phyloP scores from a whole-genome alignment of 2,888 invertebrate genomes.

The Drosophila lacicola region DNA sequence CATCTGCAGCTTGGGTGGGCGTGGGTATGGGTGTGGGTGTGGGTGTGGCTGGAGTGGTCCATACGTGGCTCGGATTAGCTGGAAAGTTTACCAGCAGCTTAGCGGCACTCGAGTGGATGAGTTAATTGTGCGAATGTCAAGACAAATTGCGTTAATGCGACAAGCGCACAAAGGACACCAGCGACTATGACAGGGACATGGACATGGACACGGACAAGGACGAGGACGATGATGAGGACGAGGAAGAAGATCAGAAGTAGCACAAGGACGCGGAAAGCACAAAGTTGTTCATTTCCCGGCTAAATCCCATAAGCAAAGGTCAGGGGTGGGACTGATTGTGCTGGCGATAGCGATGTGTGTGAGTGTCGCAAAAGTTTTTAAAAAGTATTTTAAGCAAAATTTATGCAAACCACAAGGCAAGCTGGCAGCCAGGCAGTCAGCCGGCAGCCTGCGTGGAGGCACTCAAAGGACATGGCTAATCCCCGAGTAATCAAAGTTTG shows the following conservation, averaged over 20 bases:
- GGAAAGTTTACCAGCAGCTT: constrained; percentile 65
- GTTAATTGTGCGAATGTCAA: constrained; percentile 82
- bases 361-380: constrained; percentile 75
- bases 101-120: constrained; percentile 71
- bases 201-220: background rate
- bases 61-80: constrained; percentile 66
- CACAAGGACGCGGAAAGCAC: constrained; percentile 11
- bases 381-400: constrained; percentile 81
- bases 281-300: constrained; percentile 34
- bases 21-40: too few relatives aligned
- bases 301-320: constrained; percentile 60
- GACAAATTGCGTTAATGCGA: constrained; percentile 82
- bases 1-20: constrained; percentile 1
- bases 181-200: constrained; percentile 14
- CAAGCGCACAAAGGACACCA: constrained; percentile 51
- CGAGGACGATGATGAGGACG: background rate
- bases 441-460: constrained; percentile 21
- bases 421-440: constrained; percentile 54
- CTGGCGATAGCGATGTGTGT: constrained; percentile 14
- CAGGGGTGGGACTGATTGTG: constrained; percentile 45
- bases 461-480: constrained; percentile 70
- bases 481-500: constrained; percentile 83
- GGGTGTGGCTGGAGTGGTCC: constrained; percentile 19
- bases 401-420: constrained; percentile 80
- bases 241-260: background rate